These are phyloP conservation scores for Aporophyla nigra DNA, from an alignment of 2,888 invertebrate species.

Conservation along the genomic window DNA sequence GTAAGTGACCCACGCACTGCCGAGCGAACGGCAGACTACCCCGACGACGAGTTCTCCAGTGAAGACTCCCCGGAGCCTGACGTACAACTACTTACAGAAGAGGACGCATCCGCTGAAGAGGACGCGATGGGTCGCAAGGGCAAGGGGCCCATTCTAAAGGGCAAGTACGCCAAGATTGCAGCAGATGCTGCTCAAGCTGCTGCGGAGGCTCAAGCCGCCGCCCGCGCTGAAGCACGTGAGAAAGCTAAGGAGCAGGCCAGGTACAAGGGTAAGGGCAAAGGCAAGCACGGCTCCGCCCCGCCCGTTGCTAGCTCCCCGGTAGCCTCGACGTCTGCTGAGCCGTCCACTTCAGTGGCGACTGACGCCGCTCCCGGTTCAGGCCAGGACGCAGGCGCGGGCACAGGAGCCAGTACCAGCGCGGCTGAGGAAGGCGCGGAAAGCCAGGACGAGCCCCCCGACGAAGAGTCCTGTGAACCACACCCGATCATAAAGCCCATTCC, in stretches of 20 bases:
- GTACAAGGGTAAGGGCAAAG: conserved; percentile 49
- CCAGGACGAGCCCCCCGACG: conserved; percentile 40
- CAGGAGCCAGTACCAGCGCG: background rate
- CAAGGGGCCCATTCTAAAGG: conserved; percentile 38
- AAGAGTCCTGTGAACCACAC: conserved; percentile 36
- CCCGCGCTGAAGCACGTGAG: conserved; percentile 38
- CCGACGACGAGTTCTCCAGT: conserved; percentile 41
- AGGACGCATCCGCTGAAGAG: conserved; percentile 40
- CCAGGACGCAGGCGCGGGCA: conserved; percentile 20
- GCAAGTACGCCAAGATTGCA: conserved; percentile 51
- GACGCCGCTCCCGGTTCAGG: background rate
- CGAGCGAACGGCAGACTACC: conserved; percentile 19
- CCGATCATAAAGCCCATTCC: conserved; percentile 66
- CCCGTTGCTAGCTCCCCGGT: conserved; percentile 9
- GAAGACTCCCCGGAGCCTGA: conserved; percentile 49
- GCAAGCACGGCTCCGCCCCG: conserved; percentile 34
- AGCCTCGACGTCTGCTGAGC: conserved; percentile 31
- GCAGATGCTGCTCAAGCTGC: conserved; percentile 28
- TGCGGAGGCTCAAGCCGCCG: conserved; percentile 17
- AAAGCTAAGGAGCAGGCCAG: conserved; percentile 6
- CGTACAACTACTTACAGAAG: conserved; percentile 36
- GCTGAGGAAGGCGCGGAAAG: conserved; percentile 21
- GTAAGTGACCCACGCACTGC: conserved; percentile 4
- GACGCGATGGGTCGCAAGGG: conserved; percentile 41
- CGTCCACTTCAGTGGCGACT: background rate